These are phyloP conservation scores for Agelas oroides DNA, from an alignment of 37 sponge, comb jelly and placozoan genomes.

Conservation along the genomic window DNA sequence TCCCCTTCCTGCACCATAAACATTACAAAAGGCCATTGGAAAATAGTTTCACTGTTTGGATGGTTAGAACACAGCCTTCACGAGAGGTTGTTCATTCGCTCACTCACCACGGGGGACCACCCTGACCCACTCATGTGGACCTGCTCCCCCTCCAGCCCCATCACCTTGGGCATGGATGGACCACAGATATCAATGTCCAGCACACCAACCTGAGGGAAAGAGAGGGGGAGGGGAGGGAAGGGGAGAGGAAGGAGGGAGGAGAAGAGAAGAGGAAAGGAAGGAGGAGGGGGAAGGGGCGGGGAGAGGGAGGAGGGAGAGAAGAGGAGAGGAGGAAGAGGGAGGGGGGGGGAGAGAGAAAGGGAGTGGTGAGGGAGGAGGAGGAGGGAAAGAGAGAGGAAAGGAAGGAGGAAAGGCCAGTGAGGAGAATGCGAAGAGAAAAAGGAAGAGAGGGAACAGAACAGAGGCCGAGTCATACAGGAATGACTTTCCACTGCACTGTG, in stretches of 20 bases:
- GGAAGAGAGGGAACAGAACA: too few relatives aligned
- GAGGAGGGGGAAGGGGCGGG: not conserved
- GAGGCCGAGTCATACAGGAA: too few relatives aligned
- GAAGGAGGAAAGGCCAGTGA: not conserved
- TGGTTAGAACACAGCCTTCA: too few relatives aligned
- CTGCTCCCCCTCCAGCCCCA: constrained; percentile 90
- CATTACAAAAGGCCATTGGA: too few relatives aligned
- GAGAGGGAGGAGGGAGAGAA: not conserved
- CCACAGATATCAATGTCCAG: constrained; percentile 99
- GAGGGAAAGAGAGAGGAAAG: too few relatives aligned
- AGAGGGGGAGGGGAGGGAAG: too few relatives aligned
- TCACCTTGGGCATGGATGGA: constrained; percentile 91
- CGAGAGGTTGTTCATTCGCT: too few relatives aligned
- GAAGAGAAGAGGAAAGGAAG: not conserved
- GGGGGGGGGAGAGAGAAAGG: not conserved
- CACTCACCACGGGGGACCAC: constrained; percentile 95
- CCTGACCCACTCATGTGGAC: constrained; percentile 96
- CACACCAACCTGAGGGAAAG: constrained; percentile 77
- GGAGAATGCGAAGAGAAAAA: not conserved
- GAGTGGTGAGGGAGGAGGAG: not conserved
- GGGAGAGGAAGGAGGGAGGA: not conserved
- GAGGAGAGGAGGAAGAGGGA: not conserved
- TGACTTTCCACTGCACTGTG: too few relatives aligned
- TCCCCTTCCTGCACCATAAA: too few relatives aligned
- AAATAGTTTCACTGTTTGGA: too few relatives aligned